phyloP scores from a whole-genome alignment of 2,888 invertebrate genomes.

The Hymenopus coronatus region DNA sequence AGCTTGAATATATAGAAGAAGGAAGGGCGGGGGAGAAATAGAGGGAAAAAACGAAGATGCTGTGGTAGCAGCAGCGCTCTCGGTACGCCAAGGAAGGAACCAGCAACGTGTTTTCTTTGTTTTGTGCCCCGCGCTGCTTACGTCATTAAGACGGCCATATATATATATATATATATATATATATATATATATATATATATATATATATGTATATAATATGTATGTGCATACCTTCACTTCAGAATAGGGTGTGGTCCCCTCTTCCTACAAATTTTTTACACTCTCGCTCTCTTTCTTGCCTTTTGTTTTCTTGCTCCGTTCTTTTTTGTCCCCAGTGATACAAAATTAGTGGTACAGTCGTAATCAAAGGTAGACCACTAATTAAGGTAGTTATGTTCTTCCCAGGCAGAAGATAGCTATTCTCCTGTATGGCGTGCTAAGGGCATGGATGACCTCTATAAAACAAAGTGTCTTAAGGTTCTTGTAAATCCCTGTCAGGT shows the following conservation, averaged over 20 bases:
- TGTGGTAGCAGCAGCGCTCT: constrained; percentile 43
- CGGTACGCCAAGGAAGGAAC: constrained; percentile 6
- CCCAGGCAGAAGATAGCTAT: not conserved
- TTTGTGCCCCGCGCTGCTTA: constrained; percentile 49
- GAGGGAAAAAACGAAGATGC: constrained; percentile 39
- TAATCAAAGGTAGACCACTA: constrained; percentile 1
- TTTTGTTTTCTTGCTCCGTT: not conserved
- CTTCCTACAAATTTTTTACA: not conserved
- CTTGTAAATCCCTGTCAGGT: not conserved
- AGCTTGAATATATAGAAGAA: constrained; percentile 36
- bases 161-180: constrained; percentile 29
- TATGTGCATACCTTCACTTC: not conserved
- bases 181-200: constrained; percentile 27
- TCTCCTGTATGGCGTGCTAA: not conserved
- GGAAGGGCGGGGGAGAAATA: constrained; percentile 42
- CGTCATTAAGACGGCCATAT: constrained; percentile 49
- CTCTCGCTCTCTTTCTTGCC: not conserved
- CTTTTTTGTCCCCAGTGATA: constrained; percentile 7
- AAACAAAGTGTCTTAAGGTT: not conserved
- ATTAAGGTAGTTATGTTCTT: constrained; percentile 1
- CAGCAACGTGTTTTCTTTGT: constrained; percentile 48
- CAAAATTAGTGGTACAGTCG: constrained; percentile 12
- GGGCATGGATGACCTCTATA: not conserved
- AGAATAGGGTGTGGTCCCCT: constrained; percentile 8
- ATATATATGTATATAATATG: constrained; percentile 21